Evolutionary conservation across 2,797 vertebrate genomes (phyloP).

Genomic region (Philypnodon macrostomus): DNA sequence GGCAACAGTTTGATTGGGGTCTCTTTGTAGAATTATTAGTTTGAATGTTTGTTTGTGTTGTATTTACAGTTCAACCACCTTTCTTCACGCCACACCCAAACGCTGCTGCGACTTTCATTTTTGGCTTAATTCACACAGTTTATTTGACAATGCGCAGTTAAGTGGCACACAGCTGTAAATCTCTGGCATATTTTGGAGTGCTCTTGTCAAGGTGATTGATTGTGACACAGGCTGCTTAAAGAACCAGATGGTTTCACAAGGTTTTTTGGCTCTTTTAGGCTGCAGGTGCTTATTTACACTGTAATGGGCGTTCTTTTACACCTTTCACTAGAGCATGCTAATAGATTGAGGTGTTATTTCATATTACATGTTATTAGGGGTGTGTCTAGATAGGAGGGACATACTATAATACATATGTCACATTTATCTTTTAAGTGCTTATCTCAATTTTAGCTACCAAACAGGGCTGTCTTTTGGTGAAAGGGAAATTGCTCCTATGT

Average conservation of each 20-base stretch:
- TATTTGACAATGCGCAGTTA: constrained; percentile 15
- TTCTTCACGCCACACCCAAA: constrained; percentile 78
- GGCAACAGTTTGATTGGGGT: no score
- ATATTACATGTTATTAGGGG: neutral
- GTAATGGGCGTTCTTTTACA: neutral
- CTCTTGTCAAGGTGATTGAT: constrained; percentile 48
- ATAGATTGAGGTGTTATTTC: neutral
- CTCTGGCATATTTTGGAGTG: constrained; percentile 42
- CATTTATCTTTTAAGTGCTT: neutral
- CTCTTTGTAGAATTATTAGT: no score
- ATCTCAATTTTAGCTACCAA: constrained; percentile 17
- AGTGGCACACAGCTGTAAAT: constrained; percentile 30
- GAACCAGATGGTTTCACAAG: constrained; percentile 11
- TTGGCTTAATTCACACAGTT: constrained; percentile 23
- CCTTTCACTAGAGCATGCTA: neutral
- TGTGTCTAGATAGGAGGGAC: neutral
- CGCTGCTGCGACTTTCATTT: constrained; percentile 29
- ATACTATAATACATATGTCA: neutral
- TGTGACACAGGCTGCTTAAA: constrained; percentile 18
- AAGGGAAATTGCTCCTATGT: constrained; percentile 24
- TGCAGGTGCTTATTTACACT: neutral
- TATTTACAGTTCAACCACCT: constrained; percentile 38
- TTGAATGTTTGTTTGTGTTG: constrained; percentile 33
- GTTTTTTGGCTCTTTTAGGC: neutral
- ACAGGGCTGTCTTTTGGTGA: constrained; percentile 19